These are phyloP conservation scores for Drosophila athabasca DNA, from an alignment of 1,140 invertebrate genomes.

Conservation along the genomic window DNA sequence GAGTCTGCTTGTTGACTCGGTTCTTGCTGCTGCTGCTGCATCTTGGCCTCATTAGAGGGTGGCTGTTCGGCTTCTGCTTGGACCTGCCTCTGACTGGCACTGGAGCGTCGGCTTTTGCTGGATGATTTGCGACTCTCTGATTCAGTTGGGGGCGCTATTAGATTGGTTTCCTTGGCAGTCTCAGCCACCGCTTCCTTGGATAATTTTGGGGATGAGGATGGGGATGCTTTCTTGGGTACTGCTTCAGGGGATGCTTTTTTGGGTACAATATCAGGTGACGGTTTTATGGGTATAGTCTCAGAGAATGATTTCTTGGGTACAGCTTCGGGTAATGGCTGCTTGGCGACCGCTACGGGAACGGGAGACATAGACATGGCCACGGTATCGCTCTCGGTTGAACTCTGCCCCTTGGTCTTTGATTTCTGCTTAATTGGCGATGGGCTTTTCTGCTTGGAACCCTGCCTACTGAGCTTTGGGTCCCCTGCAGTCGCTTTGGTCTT, in stretches of 20 bases:
- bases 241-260: not conserved
- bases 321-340: not conserved
- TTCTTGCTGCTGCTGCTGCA: conserved; percentile 11
- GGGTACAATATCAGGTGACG: not conserved
- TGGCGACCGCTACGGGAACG: conserved; percentile 12
- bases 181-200: conserved; percentile 14
- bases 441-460: conserved; percentile 62
- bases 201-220: not conserved
- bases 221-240: not conserved
- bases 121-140: conserved; percentile 61
- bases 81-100: conserved; percentile 51
- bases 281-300: not conserved
- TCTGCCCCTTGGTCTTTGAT: conserved; percentile 36
- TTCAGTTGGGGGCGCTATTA: conserved; percentile 25
- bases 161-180: conserved; percentile 18
- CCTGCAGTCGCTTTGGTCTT: conserved; percentile 22
- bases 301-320: conserved; percentile 1
- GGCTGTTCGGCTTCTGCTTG: not conserved
- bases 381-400: conserved; percentile 51
- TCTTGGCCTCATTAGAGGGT: not conserved
- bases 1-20: conserved; percentile 5
- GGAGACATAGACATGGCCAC: conserved; percentile 38
- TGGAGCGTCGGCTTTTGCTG: conserved; percentile 62
- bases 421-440: conserved; percentile 54
- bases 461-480: conserved; percentile 34